Percentiles rank a stretch among this genome's conserved stretches.
Evolutionary conservation across 2,797 vertebrate species (phyloP).

Genomic region (Myripristis jacobus): DNA sequence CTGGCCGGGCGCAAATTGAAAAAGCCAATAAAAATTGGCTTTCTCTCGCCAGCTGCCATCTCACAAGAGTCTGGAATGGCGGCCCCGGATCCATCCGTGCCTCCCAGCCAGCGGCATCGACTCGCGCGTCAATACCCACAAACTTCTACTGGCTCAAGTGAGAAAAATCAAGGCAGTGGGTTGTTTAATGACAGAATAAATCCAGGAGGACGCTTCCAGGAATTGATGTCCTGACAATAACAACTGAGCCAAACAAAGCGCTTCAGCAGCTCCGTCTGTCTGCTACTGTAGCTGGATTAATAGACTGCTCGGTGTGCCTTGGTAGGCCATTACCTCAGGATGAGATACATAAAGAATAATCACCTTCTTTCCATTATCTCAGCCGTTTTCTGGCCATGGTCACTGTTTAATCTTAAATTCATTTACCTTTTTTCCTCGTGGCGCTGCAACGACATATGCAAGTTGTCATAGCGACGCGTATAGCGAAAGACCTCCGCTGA

Average conservation of each 20-base stretch:
- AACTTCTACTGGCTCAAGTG: slow-evolving; percentile 65
- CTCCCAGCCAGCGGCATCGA: slow-evolving; percentile 63
- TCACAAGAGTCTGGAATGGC: slow-evolving; percentile 53
- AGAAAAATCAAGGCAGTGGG: slow-evolving; percentile 65
- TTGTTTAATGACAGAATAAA: slow-evolving; percentile 76
- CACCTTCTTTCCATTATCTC: slow-evolving; percentile 45
- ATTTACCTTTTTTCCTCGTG: not conserved
- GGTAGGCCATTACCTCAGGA: slow-evolving; percentile 52
- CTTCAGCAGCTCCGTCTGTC: slow-evolving; percentile 30
- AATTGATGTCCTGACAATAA: slow-evolving; percentile 74
- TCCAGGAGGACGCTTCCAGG: slow-evolving; percentile 65
- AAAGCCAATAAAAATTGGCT: slow-evolving; percentile 72
- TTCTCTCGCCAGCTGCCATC: slow-evolving; percentile 48
- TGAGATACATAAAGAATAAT: slow-evolving; percentile 48
- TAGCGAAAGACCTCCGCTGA: slow-evolving; percentile 14
- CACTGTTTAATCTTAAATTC: slow-evolving; percentile 33
- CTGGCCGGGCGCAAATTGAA: slow-evolving; percentile 60
- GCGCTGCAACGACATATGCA: not conserved
- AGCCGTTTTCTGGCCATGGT: slow-evolving; percentile 15
- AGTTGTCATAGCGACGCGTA: slow-evolving; percentile 38
- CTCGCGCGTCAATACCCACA: slow-evolving; percentile 63
- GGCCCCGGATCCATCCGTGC: slow-evolving; percentile 39
- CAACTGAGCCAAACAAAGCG: slow-evolving; percentile 51
- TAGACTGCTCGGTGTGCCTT: slow-evolving; percentile 42
- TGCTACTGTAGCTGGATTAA: slow-evolving; percentile 53